Base-by-base conservation (phyloP, 1,140 invertebrate species). In the Drosophila tropicalis region DNA sequence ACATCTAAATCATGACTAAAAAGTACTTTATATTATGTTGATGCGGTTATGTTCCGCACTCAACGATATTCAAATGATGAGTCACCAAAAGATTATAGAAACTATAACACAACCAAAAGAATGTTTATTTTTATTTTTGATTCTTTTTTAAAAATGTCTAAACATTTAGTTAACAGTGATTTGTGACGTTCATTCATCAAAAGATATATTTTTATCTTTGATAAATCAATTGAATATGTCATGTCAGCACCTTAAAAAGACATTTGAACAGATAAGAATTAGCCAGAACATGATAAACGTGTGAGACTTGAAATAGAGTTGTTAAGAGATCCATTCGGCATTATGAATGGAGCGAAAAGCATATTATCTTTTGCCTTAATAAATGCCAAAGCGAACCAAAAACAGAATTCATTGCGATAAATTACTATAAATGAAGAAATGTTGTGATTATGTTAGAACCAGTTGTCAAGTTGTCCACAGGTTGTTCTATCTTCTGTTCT, bases 321-420 rank as follows among this genome's bases (percentile, higher is more conserved):
- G 44, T 51, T 51, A 51, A 19, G 44, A 51, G 44, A 51, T 51
- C 19, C 44, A 51, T 51, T 51, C 44, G n/a, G n/a, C n/a, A 51
- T 51, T 22, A 51, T 3, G 17, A 22, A 51, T 22, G 15, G 17
- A 4, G 29, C 29, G 29, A 6, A 29, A 17, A 47, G 34, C 7
- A 36, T 17, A 15, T 13, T 51, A 51, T 51, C 44, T 22, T 0
- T 5, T 7, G 15, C 44, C 15, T 47, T 51, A 47, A 47, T 51
- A 12, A 22, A 22, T 51, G 17, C 17, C 44, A 22, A 12, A 22
- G 10, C 44, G 7, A 51, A 51, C 44, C 44, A 51, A 51, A 51
- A 12, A 51, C 44, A 51, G 44, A 51, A 51, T 12, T 22, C 36
- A 39, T 13, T 1, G 17, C 44, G 17, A 51, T 51, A 22, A 51